These are phyloP conservation scores for Pycnomerus fuliginosus DNA, from an alignment of 2,888 invertebrate species.

Conservation along the genomic window DNA sequence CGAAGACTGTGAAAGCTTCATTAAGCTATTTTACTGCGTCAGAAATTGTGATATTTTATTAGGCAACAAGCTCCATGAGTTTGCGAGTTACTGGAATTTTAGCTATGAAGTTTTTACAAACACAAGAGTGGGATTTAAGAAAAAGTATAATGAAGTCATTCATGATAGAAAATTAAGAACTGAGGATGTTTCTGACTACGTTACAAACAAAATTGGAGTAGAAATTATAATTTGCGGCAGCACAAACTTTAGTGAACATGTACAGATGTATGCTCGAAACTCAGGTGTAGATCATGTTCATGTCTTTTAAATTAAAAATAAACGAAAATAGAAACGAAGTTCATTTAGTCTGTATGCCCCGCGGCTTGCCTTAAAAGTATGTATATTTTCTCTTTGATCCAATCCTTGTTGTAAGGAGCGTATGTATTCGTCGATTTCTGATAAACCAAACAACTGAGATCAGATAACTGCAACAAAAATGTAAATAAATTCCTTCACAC, in stretches of 20 bases:
- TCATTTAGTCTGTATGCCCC: constrained; percentile 50
- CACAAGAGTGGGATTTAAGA: constrained; percentile 23
- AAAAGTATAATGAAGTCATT: constrained; percentile 59
- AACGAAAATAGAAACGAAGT: constrained; percentile 1
- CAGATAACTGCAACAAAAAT: constrained; percentile 65
- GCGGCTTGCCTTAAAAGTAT: constrained; percentile 90
- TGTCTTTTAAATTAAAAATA: constrained; percentile 44
- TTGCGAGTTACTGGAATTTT: constrained; percentile 73
- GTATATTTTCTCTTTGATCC: constrained; percentile 99
- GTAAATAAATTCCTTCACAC: constrained; percentile 2
- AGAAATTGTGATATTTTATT: constrained; percentile 61
- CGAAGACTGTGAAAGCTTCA: constrained; percentile 65
- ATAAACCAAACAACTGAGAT: constrained; percentile 94
- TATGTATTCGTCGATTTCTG: constrained; percentile 95
- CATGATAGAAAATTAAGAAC: constrained; percentile 47
- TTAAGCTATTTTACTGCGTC: constrained; percentile 66
- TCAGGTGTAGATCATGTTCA: constrained; percentile 49
- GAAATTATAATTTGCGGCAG: constrained; percentile 66
- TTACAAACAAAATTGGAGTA: constrained; percentile 46
- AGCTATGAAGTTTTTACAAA: constrained; percentile 61
- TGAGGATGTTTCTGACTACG: constrained; percentile 45
- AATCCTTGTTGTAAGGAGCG: constrained; percentile 97
- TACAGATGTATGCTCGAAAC: constrained; percentile 45
- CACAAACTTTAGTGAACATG: constrained; percentile 56
- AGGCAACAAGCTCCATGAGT: constrained; percentile 61